phyloP scores from a whole-genome alignment of 1,140 invertebrate species.

The Drosophila athabasca region DNA sequence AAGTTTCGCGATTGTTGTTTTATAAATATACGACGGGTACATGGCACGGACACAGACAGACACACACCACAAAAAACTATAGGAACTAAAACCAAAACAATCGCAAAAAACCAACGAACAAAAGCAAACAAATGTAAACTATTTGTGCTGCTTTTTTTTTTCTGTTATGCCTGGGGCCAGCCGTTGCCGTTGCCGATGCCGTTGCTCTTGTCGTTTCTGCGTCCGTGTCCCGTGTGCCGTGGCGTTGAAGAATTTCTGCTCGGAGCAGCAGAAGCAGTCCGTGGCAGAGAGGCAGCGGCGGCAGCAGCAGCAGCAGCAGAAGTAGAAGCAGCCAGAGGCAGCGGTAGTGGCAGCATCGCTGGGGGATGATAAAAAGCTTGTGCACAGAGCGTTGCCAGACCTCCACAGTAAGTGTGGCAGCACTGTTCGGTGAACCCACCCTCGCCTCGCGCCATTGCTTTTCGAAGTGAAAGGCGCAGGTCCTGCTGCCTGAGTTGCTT shows the following conservation, averaged over 20 bases:
- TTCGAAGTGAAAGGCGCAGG: not conserved
- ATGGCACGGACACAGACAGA: too few relatives aligned
- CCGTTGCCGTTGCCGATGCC: slow-evolving; percentile 22
- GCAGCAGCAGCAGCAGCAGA: slow-evolving; percentile 5
- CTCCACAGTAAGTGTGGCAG: slow-evolving; percentile 6
- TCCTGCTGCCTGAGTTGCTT: not conserved
- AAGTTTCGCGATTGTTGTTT: not conserved
- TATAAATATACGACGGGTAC: slow-evolving; percentile 3
- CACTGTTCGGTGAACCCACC: too few relatives aligned
- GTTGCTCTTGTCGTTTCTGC: slow-evolving; percentile 3
- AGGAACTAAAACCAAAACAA: not conserved
- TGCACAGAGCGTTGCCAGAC: slow-evolving; percentile 6
- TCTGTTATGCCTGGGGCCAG: slow-evolving; percentile 20
- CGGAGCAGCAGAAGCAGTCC: slow-evolving; percentile 12
- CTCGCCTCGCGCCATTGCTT: too few relatives aligned
- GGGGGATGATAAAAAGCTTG: slow-evolving; percentile 26
- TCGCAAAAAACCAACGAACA: not conserved
- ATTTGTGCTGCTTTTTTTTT: slow-evolving; percentile 13
- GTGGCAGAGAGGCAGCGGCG: not conserved
- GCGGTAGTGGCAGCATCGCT: slow-evolving; percentile 13
- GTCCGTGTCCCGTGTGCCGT: slow-evolving; percentile 9
- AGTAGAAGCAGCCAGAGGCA: not conserved
- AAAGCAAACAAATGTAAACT: slow-evolving; percentile 7
- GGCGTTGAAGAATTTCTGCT: slow-evolving; percentile 26
- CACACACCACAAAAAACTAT: slow-evolving; percentile 1